Percentiles rank a stretch among this genome's conserved stretches.
Conservation (phyloP, 92 coral and sea anemone species). For the Actinostola sp. region DNA sequence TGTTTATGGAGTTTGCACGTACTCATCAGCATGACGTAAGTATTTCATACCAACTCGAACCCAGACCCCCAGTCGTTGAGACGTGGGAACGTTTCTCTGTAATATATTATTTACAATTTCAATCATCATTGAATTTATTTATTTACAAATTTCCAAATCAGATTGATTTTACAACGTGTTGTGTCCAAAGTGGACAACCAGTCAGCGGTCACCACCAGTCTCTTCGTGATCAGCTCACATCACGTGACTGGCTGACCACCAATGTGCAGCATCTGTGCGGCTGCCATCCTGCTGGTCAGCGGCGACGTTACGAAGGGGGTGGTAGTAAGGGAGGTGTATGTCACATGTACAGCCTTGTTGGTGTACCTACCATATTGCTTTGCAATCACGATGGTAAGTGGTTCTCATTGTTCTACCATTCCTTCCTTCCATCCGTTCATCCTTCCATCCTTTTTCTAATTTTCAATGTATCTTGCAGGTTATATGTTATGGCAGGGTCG, state of each 20-base stretch:
- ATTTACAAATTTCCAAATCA: conserved; percentile 12
- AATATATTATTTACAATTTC: too few species aligned
- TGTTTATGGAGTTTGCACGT: conserved; percentile 66
- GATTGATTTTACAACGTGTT: conserved; percentile 78
- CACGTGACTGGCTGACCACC: conserved; percentile 55
- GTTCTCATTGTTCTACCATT: not conserved
- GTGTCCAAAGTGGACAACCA: conserved; percentile 83
- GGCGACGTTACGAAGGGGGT: conserved; percentile 55
- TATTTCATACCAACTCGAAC: not conserved
- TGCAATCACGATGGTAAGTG: conserved; percentile 73
- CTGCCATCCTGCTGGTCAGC: conserved; percentile 73
- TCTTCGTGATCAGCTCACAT: conserved; percentile 47
- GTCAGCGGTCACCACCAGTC: conserved; percentile 66
- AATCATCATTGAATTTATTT: too few species aligned
- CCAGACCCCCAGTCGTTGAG: too few species aligned
- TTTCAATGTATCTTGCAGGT: conserved; percentile 32
- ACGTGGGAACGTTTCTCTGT: too few species aligned
- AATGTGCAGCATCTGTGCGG: conserved; percentile 80
- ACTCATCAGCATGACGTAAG: conserved; percentile 64
- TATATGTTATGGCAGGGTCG: conserved; percentile 86
- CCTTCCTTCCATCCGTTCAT: not conserved
- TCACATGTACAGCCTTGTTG: conserved; percentile 81
- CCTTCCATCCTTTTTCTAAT: conserved; percentile 7
- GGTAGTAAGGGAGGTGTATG: conserved; percentile 55
- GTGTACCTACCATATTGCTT: conserved; percentile 86